These are phyloP conservation scores for Blastomussa wellsi DNA, from an alignment of 92 coral and sea anemone species.

Conservation along the genomic window DNA sequence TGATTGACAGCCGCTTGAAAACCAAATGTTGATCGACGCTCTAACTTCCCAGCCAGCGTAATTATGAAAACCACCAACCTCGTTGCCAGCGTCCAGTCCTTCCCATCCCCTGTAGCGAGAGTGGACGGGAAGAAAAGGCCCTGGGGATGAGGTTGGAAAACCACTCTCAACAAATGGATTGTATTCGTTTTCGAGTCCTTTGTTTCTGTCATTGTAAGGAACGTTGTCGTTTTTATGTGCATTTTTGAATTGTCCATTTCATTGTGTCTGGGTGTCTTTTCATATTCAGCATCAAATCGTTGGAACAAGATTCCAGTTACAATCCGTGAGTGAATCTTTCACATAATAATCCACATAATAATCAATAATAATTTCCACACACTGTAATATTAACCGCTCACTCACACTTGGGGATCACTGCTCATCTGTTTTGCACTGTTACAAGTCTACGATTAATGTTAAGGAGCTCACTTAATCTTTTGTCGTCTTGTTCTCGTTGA, in stretches of 20 bases:
- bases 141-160: too few species aligned
- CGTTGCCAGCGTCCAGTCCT: too few species aligned
- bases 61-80: neutral
- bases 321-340: slow-evolving; percentile 40
- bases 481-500: neutral
- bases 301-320: slow-evolving; percentile 48
- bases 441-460: neutral
- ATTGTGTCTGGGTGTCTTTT: slow-evolving; percentile 18
- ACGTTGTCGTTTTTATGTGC: neutral
- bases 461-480: neutral
- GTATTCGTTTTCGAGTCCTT: neutral
- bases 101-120: too few species aligned
- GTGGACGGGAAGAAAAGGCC: too few species aligned
- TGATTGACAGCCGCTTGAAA: slow-evolving; percentile 13
- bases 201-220: neutral
- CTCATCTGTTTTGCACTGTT: neutral
- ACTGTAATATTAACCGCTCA: slow-evolving; percentile 34
- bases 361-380: slow-evolving; percentile 10
- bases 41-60: neutral
- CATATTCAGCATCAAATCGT: slow-evolving; percentile 36
- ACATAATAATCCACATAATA: slow-evolving; percentile 34
- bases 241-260: neutral
- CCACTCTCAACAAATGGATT: neutral
- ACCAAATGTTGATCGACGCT: neutral
- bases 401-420: slow-evolving; percentile 14